These are phyloP conservation scores for Theodoxus fluviatilis DNA, from an alignment of 2,888 invertebrate species.

Conservation along the genomic window DNA sequence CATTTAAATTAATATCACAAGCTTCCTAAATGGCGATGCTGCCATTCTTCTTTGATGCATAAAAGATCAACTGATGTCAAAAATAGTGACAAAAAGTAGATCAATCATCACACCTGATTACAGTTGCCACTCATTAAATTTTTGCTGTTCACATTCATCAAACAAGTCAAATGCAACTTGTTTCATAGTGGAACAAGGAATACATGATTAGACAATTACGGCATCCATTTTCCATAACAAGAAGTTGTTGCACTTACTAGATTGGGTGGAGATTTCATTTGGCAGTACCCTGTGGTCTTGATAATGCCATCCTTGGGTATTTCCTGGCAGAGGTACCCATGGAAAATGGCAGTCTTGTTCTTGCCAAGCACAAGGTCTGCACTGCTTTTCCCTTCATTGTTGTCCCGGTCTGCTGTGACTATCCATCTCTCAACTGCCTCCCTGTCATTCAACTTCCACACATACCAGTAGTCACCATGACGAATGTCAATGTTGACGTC, in stretches of 20 bases:
- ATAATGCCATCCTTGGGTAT: constrained; percentile 82
- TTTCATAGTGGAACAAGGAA: no score
- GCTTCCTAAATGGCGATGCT: no score
- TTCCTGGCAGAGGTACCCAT: constrained; percentile 67
- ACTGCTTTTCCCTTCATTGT: constrained; percentile 78
- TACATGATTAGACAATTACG: no score
- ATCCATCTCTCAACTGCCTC: constrained; percentile 72
- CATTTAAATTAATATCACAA: no score
- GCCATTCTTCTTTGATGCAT: no score
- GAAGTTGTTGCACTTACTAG: constrained; percentile 40
- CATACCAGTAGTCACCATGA: constrained; percentile 76
- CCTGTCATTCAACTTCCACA: constrained; percentile 76
- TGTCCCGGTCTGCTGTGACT: constrained; percentile 81
- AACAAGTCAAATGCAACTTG: no score
- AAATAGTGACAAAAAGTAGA: no score
- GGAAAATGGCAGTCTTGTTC: constrained; percentile 68
- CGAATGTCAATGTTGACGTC: constrained; percentile 68
- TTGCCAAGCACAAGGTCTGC: constrained; percentile 75
- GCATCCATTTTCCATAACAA: not conserved
- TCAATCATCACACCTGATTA: no score
- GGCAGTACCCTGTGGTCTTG: constrained; percentile 83
- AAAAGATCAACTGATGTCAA: no score
- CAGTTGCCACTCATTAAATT: no score
- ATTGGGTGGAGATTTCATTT: constrained; percentile 74
- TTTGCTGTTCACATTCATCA: not conserved